phyloP scores from a whole-genome alignment of 2,113 vertebrate genomes.

The Drymodes brunneopygia region DNA sequence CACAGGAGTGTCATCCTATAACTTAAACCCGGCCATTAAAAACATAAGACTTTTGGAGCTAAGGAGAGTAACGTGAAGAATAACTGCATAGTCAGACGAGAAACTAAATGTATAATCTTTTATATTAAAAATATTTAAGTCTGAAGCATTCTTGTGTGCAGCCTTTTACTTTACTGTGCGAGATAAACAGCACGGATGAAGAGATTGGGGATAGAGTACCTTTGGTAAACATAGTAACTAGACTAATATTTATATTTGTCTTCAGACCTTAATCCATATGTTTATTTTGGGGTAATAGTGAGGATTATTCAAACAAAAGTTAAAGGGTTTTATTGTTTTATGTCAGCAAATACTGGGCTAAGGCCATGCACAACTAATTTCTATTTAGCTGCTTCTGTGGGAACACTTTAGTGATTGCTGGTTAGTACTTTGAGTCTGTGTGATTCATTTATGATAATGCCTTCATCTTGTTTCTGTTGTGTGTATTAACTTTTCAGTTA shows the following conservation, averaged over 20 bases:
- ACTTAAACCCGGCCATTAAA: not conserved
- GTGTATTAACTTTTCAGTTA: slow-evolving; percentile 69
- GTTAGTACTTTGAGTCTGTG: not conserved
- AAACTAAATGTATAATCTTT: not conserved
- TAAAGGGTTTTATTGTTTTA: not conserved
- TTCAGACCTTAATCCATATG: not conserved
- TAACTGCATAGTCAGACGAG: fast-evolving
- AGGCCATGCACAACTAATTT: not conserved
- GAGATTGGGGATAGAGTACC: not conserved
- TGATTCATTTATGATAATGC: not conserved
- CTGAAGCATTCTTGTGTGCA: not conserved
- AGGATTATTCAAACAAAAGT: not conserved
- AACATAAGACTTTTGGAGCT: not conserved
- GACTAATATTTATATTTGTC: not conserved
- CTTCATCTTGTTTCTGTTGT: not conserved
- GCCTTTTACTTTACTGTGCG: not conserved
- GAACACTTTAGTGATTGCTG: not conserved
- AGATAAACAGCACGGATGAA: not conserved
- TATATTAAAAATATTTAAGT: not conserved
- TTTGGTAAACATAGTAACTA: not conserved
- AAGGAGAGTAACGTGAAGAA: not conserved
- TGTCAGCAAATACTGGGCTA: not conserved
- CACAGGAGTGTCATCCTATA: not conserved
- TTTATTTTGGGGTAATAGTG: not conserved
- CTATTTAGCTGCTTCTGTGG: not conserved